phyloP scores from a whole-genome alignment of 2,113 vertebrate genomes.

The Aleadryas rufinucha region DNA sequence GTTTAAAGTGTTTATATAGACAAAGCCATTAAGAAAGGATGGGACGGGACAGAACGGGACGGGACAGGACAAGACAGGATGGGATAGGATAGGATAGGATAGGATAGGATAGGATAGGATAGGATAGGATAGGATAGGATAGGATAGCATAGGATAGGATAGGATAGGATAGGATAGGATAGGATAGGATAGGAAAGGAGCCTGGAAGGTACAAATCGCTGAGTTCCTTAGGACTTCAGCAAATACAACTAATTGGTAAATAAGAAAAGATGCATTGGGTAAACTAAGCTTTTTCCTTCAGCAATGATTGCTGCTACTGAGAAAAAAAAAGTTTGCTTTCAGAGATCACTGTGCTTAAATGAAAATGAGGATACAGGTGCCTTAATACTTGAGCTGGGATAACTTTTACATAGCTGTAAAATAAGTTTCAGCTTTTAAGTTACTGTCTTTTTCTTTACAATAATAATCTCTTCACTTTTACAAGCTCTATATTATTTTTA shows the following conservation, averaged over 20 bases:
- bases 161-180: background rate
- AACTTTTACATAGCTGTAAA: constrained; percentile 68
- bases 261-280: background rate
- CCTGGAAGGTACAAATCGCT: background rate
- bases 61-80: accelerated
- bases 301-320: background rate
- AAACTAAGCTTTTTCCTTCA: background rate
- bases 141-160: background rate
- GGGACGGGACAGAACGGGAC: background rate
- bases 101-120: background rate
- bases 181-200: no score
- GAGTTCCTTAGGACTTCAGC: background rate
- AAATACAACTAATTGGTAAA: background rate
- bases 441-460: constrained; percentile 79
- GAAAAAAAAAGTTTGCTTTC: background rate
- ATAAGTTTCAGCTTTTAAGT: constrained; percentile 75
- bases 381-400: constrained; percentile 57
- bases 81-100: background rate
- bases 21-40: background rate
- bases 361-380: constrained; percentile 67
- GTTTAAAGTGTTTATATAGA: background rate
- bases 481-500: constrained; percentile 85
- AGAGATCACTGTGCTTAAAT: background rate
- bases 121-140: background rate
- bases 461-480: constrained; percentile 83